phyloP scores from a whole-genome alignment of 2,797 vertebrate genomes.

The Sarcophilus harrisii region DNA sequence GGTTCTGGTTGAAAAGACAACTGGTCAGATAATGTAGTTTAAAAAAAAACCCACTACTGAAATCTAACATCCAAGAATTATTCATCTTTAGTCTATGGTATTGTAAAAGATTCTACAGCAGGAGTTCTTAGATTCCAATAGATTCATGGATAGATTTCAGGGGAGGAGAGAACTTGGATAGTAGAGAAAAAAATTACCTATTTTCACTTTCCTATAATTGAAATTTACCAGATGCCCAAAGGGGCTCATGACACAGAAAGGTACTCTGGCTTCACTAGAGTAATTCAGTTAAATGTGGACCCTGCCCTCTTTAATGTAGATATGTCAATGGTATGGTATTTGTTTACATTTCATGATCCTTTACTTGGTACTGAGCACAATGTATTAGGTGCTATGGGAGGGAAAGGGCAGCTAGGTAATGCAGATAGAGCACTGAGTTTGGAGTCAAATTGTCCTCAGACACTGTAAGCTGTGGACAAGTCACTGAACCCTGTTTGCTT shows the following conservation, averaged over 20 bases:
- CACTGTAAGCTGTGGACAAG: not conserved
- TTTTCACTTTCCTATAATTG: not conserved
- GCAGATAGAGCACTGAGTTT: not conserved
- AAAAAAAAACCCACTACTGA: conserved; percentile 41
- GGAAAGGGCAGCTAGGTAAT: not conserved
- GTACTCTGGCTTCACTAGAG: not conserved
- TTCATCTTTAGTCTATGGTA: conserved; percentile 44
- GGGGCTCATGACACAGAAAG: not conserved
- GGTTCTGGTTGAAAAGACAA: conserved; percentile 57
- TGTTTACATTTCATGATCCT: not conserved
- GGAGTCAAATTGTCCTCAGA: not conserved
- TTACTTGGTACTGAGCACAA: not conserved
- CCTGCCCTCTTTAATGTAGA: conserved; percentile 28
- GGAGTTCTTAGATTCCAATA: not conserved
- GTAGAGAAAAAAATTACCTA: not conserved
- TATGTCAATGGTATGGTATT: not conserved
- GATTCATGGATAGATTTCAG: not conserved
- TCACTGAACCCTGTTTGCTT: conserved; percentile 13
- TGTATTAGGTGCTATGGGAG: not conserved
- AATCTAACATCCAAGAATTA: conserved; percentile 52
- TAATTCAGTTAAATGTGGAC: conserved; percentile 41
- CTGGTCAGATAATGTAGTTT: conserved; percentile 56
- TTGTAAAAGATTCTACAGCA: conserved; percentile 9
- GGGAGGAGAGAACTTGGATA: not conserved
- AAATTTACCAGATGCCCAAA: not conserved